Evolutionary conservation across 37 sponge, comb jelly and placozoan species (phyloP), one percentile per base, ranked within the genome.

Genomic region (Petrosia ficiformis): DNA sequence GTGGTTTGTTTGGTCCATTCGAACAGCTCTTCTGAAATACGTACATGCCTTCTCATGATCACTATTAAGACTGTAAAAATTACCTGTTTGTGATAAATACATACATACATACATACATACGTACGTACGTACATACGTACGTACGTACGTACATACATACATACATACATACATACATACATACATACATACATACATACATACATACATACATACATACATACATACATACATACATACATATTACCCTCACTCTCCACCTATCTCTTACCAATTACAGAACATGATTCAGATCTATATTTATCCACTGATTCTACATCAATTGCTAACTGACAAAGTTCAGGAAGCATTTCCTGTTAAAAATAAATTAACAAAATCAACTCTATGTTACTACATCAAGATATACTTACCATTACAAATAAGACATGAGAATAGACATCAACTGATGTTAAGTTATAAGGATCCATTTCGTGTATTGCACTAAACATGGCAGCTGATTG

Each of bases 341-440:
- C 95, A 25, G 75, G 65, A 22, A 71, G 28, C 73, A 40, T 81
- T 73, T 85, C 90, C 94, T 93, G 57, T 21, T 4, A 57, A 42
- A 39, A 8, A 4, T 3, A 28, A 39, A 28, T 38, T 42, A n/a
- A 56, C 30, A 44, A 16, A 35, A 29, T 33, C 59, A 39, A 48
- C 10, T 2, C 2, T 65, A 39, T 63, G 34, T 76, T 31, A 26
- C 32, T 59, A 5, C 52, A 44, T 43, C 22, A 72, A 26, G 22
- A 38, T 10, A 72, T 14, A 11, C 79, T 70, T 44, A 94, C 97
- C 86, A 87, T 89, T 29, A 96, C 97, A 90, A 86, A 96, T 48
- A 96, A 83, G 1, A 93, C 75, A 54, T 96, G 83, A 0, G 97
- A 96, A 74, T 82, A 93, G 61, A 77, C 71, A 56, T 96, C 91